Percentiles rank a stretch among this genome's conserved stretches.
These are phyloP conservation scores for Piezodorus guildinii DNA, from an alignment of 1,140 invertebrate species.

Conservation along the genomic window DNA sequence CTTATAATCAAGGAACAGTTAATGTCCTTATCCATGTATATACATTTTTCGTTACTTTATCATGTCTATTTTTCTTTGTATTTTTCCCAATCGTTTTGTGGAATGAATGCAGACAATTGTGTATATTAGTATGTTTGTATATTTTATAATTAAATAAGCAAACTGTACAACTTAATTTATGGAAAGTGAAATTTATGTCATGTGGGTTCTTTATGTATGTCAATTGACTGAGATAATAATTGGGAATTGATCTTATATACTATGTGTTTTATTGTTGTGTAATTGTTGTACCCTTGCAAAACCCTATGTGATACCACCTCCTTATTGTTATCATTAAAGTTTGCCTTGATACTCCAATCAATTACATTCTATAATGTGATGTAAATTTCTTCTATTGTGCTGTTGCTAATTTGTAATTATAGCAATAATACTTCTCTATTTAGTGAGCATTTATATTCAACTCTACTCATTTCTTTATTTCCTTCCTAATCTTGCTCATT, in stretches of 20 bases:
- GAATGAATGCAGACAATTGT: no score
- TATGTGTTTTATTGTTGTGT: constrained; percentile 23
- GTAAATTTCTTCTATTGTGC: constrained; percentile 10
- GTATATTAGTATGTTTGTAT: no score
- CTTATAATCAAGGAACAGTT: no score
- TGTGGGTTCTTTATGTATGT: constrained; percentile 19
- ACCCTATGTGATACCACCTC: constrained; percentile 21
- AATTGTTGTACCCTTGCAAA: constrained; percentile 23
- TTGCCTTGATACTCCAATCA: constrained; percentile 13
- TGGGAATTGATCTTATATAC: constrained; percentile 22
- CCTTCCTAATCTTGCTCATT: constrained; percentile 7
- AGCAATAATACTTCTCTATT: constrained; percentile 13
- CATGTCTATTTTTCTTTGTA: no score
- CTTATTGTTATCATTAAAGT: constrained; percentile 1
- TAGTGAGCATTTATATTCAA: constrained; percentile 7
- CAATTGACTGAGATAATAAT: constrained; percentile 26
- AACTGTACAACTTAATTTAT: constrained; percentile 13
- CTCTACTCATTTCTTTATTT: neutral
- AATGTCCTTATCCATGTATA: no score
- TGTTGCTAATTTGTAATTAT: constrained; percentile 3
- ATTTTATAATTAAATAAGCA: constrained; percentile 9
- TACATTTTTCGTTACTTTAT: no score
- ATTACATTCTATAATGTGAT: constrained; percentile 10
- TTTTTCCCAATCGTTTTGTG: no score
- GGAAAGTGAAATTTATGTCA: constrained; percentile 10